Evolutionary conservation across 2,888 invertebrate species (phyloP).

Genomic region (Cremastobaeus sp.): DNA sequence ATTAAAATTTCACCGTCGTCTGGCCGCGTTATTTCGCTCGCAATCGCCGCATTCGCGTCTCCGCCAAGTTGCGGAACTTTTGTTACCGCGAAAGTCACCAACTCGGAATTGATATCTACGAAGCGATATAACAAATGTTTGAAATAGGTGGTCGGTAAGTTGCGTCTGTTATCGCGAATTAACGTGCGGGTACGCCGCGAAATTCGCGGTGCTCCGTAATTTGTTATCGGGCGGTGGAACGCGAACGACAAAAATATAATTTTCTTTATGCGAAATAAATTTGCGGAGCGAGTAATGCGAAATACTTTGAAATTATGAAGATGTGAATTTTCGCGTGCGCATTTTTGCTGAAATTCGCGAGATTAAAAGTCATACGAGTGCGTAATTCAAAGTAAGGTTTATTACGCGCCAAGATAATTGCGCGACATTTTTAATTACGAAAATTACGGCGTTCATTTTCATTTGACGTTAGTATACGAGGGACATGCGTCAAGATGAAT

Average conservation of each 20-base stretch:
- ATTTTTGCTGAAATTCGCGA: conserved; percentile 37
- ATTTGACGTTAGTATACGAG: conserved; percentile 36
- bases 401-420: conserved; percentile 42
- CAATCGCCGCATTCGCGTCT: too few relatives aligned
- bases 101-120: conserved; percentile 11
- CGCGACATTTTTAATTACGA: conserved; percentile 51
- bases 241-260: conserved; percentile 19
- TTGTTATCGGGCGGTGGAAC: conserved; percentile 19
- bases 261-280: conserved; percentile 33
- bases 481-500: conserved; percentile 10
- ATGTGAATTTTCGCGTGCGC: conserved; percentile 14
- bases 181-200: not conserved
- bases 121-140: conserved; percentile 24
- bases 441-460: conserved; percentile 39
- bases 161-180: conserved; percentile 20
- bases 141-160: conserved; percentile 18
- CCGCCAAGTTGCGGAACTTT: too few relatives aligned
- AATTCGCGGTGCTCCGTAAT: conserved; percentile 20
- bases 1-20: not conserved
- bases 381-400: conserved; percentile 43
- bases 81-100: not conserved
- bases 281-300: conserved; percentile 20
- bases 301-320: conserved; percentile 48
- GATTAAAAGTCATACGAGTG: conserved; percentile 49
- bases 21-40: too few relatives aligned